phyloP scores from a whole-genome alignment of 2,888 invertebrate genomes.

The Physocephala rufipes region DNA sequence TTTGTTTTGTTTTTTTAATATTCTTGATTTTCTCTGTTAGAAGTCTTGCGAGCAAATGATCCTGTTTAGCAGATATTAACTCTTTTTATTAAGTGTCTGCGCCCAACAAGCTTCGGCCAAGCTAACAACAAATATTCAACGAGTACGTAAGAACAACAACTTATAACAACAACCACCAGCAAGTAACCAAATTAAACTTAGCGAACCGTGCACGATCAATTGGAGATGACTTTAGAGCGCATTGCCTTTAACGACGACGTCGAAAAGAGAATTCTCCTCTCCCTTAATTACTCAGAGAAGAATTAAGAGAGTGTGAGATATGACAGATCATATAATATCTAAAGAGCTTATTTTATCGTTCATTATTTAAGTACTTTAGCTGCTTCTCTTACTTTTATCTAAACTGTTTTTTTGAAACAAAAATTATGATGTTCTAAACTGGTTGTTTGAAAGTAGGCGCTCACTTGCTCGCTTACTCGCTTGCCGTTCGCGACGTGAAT shows the following conservation, averaged over 20 bases:
- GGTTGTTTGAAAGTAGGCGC: too few species aligned
- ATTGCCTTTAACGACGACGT: too few species aligned
- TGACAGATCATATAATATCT: not conserved
- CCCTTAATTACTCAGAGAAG: not conserved
- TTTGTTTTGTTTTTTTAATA: too few species aligned
- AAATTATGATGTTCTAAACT: too few species aligned
- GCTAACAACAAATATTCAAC: not conserved
- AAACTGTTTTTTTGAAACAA: not conserved
- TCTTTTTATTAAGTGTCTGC: slow-evolving; percentile 15
- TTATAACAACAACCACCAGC: not conserved
- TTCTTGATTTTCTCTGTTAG: not conserved
- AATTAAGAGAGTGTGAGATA: not conserved
- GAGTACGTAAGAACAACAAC: too few species aligned
- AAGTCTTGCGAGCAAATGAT: slow-evolving; percentile 26
- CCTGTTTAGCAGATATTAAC: slow-evolving; percentile 13
- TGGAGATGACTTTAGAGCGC: not conserved
- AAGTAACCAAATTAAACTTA: not conserved
- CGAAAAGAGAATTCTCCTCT: not conserved
- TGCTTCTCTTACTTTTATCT: slow-evolving; percentile 6
- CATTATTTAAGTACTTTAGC: too few species aligned
- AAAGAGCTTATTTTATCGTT: not conserved
- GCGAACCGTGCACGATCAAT: not conserved
- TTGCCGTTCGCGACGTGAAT: too few species aligned
- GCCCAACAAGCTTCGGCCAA: too few species aligned
- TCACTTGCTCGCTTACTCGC: too few species aligned